Conservation (phyloP, 2,113 vertebrate species). For the Pteruthius melanotis region DNA sequence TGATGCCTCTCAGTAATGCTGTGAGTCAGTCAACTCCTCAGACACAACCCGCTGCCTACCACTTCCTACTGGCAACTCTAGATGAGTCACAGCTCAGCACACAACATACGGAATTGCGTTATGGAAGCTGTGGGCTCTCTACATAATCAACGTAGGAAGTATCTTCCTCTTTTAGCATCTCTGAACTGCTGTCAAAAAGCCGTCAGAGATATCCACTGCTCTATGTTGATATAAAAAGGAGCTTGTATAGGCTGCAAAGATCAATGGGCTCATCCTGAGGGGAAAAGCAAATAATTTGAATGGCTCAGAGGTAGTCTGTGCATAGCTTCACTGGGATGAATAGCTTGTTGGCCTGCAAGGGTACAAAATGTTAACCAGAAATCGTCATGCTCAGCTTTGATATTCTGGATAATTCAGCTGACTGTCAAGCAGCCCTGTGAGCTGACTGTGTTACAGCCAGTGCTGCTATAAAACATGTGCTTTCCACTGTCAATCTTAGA, state of each 20-base stretch:
- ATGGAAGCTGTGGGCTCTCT: not conserved
- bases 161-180: not conserved
- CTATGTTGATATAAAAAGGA: not conserved
- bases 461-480: not conserved
- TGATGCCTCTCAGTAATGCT: not conserved
- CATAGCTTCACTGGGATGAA: not conserved
- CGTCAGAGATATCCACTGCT: not conserved
- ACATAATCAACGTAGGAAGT: not conserved
- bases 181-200: not conserved
- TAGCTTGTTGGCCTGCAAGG: not conserved
- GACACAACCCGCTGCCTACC: not conserved
- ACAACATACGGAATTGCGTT: not conserved
- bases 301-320: not conserved
- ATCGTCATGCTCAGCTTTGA: not conserved
- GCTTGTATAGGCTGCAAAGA: not conserved
- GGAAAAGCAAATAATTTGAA: not conserved
- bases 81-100: not conserved
- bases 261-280: not conserved
- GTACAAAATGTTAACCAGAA: not conserved
- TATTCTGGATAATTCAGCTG: not conserved
- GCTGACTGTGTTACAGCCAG: not conserved
- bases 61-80: slow-evolving; percentile 11
- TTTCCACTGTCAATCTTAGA: not conserved
- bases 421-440: not conserved
- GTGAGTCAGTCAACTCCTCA: slow-evolving; percentile 28